Evolutionary conservation across 2,113 vertebrate species (phyloP), one percentile per base, ranked within the genome.

Genomic region (Rafetus swinhoei): DNA sequence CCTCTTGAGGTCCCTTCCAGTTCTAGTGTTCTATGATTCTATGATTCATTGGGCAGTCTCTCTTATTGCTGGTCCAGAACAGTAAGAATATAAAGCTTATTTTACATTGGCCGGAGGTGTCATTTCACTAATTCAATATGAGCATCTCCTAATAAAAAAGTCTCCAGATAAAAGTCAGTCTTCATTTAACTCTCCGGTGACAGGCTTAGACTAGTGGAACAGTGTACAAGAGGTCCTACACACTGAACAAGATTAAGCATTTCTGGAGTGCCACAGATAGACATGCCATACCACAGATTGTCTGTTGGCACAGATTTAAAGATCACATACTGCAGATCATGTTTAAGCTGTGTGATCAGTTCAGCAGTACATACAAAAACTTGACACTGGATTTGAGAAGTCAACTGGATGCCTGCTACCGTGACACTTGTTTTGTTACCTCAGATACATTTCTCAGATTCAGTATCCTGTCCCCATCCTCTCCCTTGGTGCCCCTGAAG

Each of bases 311-410:
- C 76, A 85, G 83, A 7, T 88, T 85, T 81, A 95, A 85, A 86
- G 96, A 93, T 90, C 95, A 95, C 95, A 92, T 92, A 85, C 94
- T 94, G 87, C 87, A 94, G 90, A 94, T 93, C 90, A 1, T 72
- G 83, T 90, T 92, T 19, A 88, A 81, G 5, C 90, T n/a, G 93
- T 13, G 92, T 82, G 94, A 94, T 84, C 82, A 32, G 82, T 91
- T 93, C 94, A 81, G 84, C 3, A 10, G 87, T 1, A 72, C 77
- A 7, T 0, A 59, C 57, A n/a, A 86, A 95, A 96, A 93, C 91
- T 72, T 53, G 92, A 91, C 86, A 82, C 85, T 93, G 88, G 39
- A 85, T 54, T 87, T 90, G 1, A 4, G 80, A 85, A 94, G 87
- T 12, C 88, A 86, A 35, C 0, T 0, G 53, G 55, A 10, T 2